Evolutionary conservation across 2,797 vertebrate genomes (phyloP).

Genomic region (Takifugu ocellatus): DNA sequence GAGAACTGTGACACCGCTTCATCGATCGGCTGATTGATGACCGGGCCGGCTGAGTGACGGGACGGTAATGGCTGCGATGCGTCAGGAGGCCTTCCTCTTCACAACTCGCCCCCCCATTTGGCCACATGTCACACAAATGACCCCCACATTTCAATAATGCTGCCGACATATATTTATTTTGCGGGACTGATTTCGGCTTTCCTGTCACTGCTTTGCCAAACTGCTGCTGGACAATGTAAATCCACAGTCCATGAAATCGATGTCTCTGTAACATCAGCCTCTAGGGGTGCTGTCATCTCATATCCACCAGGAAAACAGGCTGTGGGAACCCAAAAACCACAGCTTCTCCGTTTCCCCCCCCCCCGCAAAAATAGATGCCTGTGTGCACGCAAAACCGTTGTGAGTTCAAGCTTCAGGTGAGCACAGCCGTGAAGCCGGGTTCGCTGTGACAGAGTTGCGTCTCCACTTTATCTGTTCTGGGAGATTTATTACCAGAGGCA

Average conservation of each 20-base stretch:
- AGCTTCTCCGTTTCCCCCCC: conserved; percentile 21
- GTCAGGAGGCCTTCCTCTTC: too few relatives aligned
- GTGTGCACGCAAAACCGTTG: too few relatives aligned
- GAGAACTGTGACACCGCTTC: conserved; percentile 7
- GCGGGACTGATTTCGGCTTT: conserved; percentile 18
- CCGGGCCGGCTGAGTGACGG: not conserved
- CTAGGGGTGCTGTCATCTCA: conserved; percentile 45
- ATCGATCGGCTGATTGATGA: conserved; percentile 10
- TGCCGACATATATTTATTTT: conserved; percentile 15
- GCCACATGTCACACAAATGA: too few relatives aligned
- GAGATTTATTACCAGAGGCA: conserved; percentile 50
- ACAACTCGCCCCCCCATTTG: too few relatives aligned
- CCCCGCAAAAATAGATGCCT: too few relatives aligned
- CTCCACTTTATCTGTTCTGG: conserved; percentile 33
- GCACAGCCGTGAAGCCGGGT: conserved; percentile 11
- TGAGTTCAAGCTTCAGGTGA: conserved; percentile 26
- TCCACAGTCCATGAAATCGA: conserved; percentile 51
- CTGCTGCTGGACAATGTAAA: conserved; percentile 23
- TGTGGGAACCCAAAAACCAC: conserved; percentile 13
- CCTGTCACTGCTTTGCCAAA: conserved; percentile 14
- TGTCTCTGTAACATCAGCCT: conserved; percentile 35
- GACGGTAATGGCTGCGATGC: not conserved
- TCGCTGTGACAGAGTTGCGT: conserved; percentile 5
- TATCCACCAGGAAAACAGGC: conserved; percentile 36
- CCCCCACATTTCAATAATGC: too few relatives aligned